These are phyloP conservation scores for Corvus moneduloides DNA, from an alignment of 2,113 vertebrate species.

Conservation along the genomic window DNA sequence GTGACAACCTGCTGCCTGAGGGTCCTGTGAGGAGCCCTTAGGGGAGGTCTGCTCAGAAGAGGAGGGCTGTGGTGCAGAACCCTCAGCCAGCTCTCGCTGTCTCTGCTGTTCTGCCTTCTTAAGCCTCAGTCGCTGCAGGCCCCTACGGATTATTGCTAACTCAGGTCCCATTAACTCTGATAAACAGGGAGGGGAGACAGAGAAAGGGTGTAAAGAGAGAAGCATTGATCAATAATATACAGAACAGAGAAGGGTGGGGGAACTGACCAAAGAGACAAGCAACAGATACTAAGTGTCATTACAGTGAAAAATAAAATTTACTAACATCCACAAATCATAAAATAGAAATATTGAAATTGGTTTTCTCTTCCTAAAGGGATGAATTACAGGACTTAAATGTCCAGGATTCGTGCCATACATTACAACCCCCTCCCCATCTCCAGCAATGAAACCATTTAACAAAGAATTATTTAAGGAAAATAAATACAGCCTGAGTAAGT, in stretches of 20 bases:
- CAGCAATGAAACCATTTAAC: background rate
- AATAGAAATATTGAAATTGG: background rate
- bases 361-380: background rate
- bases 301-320: background rate
- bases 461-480: background rate
- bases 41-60: conserved; percentile 73
- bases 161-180: conserved; percentile 90
- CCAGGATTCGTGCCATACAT: background rate
- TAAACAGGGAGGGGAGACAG: conserved; percentile 48
- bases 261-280: conserved; percentile 14
- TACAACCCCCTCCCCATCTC: background rate
- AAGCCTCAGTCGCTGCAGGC: conserved; percentile 91
- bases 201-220: conserved; percentile 30
- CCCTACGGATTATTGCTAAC: conserved; percentile 98
- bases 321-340: background rate
- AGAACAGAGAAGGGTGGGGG: background rate
- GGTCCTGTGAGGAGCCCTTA: conserved; percentile 74
- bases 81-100: conserved; percentile 81
- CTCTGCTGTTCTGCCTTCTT: conserved; percentile 91
- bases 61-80: conserved; percentile 70
- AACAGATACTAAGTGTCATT: background rate
- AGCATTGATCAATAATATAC: conserved; percentile 24
- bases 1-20: conserved; percentile 83
- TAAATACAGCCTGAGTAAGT: background rate
- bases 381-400: background rate